Conservation (phyloP, 2,888 invertebrate species). For the Drosophila subsilvestris region DNA sequence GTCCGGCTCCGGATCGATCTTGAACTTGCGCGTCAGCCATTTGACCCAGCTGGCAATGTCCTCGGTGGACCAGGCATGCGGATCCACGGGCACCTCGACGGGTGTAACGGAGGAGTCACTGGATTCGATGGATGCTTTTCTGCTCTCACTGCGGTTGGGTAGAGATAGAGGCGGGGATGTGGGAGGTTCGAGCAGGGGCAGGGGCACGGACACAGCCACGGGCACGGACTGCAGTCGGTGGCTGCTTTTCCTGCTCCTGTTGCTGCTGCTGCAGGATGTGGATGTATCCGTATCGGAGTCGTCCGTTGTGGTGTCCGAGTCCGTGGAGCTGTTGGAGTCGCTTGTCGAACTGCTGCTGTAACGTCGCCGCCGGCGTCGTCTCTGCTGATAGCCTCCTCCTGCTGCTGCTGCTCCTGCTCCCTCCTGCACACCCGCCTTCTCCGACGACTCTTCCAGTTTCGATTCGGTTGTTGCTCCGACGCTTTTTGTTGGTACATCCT, state of each 20-base stretch:
- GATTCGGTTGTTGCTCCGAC: conserved; percentile 49
- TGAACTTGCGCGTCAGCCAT: conserved; percentile 87
- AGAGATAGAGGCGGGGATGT: not conserved
- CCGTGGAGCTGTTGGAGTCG: conserved; percentile 39
- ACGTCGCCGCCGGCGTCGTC: conserved; percentile 31
- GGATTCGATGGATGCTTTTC: conserved; percentile 37
- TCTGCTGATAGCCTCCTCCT: conserved; percentile 5
- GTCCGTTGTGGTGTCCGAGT: conserved; percentile 39
- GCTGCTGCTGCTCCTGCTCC: conserved; percentile 41
- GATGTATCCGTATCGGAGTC: conserved; percentile 33
- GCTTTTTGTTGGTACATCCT: conserved; percentile 69
- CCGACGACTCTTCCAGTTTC: conserved; percentile 58
- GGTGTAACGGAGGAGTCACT: conserved; percentile 58
- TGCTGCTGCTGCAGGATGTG: conserved; percentile 21
- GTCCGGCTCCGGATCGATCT: conserved; percentile 86
- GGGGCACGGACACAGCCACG: conserved; percentile 15
- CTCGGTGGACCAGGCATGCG: conserved; percentile 86
- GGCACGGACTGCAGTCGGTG: conserved; percentile 13
- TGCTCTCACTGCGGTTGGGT: not conserved
- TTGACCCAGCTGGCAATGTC: conserved; percentile 87
- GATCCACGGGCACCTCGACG: conserved; percentile 85
- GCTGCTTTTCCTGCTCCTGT: conserved; percentile 1
- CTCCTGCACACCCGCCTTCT: conserved; percentile 28
- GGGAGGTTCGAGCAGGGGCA: not conserved
- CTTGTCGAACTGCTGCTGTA: conserved; percentile 56